A percentile compares a stretch with the other conserved stretches of the same genome.
Conservation (phyloP, 2,888 invertebrate species). For the Chymomyza caudatula region DNA sequence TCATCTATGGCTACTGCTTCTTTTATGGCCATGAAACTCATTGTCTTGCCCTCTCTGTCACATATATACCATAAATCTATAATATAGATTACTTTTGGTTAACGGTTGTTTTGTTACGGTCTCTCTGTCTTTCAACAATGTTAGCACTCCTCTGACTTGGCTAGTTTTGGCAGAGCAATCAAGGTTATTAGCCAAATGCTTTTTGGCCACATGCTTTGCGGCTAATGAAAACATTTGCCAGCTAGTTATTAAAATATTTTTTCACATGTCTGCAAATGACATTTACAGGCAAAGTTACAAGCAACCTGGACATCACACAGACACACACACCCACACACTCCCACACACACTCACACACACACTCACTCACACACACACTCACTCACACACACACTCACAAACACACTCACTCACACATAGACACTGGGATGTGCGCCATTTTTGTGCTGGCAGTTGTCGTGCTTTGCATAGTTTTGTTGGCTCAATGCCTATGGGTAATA, state of each 20-base stretch:
- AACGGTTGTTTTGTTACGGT: neutral
- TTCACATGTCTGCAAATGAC: slow-evolving; percentile 44
- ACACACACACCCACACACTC: slow-evolving; percentile 9
- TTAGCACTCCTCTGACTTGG: neutral
- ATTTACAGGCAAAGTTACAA: slow-evolving; percentile 51
- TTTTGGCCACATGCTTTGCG: slow-evolving; percentile 30
- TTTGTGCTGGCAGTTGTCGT: slow-evolving; percentile 25
- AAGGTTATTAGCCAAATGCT: slow-evolving; percentile 3
- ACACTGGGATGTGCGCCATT: slow-evolving; percentile 26
- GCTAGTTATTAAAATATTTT: slow-evolving; percentile 64
- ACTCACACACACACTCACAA: slow-evolving; percentile 12
- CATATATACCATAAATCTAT: too few species aligned
- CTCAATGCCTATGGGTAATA: slow-evolving; percentile 22
- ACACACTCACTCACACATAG: slow-evolving; percentile 8
- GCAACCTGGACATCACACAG: slow-evolving; percentile 16
- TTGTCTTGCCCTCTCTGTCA: too few species aligned
- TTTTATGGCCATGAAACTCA: too few species aligned
- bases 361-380: slow-evolving; percentile 11
- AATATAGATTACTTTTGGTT: neutral
- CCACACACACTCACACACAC: slow-evolving; percentile 17
- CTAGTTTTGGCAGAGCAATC: neutral
- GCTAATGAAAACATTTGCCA: slow-evolving; percentile 64
- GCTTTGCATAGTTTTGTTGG: slow-evolving; percentile 7
- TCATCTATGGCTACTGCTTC: too few species aligned
- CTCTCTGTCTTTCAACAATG: neutral